Conservation (phyloP, 2,113 vertebrate genomes). For the Pogonocichla stellata region DNA sequence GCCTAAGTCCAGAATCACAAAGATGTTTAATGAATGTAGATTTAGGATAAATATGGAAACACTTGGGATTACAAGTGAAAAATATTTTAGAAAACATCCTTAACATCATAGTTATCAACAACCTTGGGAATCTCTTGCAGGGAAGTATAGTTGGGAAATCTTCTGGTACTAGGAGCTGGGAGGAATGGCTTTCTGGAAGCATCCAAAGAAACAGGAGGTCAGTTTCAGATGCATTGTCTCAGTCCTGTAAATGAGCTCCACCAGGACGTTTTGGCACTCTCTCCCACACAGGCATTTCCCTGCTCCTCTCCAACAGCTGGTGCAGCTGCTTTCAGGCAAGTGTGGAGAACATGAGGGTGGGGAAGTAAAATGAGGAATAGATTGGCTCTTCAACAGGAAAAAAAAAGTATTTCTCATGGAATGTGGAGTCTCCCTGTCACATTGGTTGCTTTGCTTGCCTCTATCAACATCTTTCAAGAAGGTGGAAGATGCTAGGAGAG, state of each 20-base stretch:
- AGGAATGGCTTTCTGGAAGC: conserved; percentile 24
- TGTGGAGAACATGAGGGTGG: neutral
- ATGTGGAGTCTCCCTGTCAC: neutral
- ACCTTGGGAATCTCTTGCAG: conserved; percentile 30
- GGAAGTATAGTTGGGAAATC: conserved; percentile 6
- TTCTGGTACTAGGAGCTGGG: conserved; percentile 1
- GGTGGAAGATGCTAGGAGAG: neutral
- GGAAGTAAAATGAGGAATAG: neutral
- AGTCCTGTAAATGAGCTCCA: neutral
- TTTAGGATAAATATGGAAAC: neutral
- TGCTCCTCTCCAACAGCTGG: neutral
- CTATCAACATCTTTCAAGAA: neutral
- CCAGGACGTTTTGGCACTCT: neutral
- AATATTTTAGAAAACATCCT: neutral
- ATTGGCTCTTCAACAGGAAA: neutral
- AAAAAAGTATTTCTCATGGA: neutral
- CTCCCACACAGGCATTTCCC: neutral
- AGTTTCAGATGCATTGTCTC: neutral
- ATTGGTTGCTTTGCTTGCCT: neutral
- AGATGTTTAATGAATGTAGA: neutral
- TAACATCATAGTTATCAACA: conserved; percentile 6
- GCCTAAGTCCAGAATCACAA: neutral
- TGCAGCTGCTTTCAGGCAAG: neutral
- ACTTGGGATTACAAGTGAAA: neutral
- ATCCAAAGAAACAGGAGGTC: conserved; percentile 9